A percentile compares a stretch with the other conserved stretches of the same genome.
Conservation (phyloP, 1,140 invertebrate genomes). For the Aphaenogaster rudis region DNA sequence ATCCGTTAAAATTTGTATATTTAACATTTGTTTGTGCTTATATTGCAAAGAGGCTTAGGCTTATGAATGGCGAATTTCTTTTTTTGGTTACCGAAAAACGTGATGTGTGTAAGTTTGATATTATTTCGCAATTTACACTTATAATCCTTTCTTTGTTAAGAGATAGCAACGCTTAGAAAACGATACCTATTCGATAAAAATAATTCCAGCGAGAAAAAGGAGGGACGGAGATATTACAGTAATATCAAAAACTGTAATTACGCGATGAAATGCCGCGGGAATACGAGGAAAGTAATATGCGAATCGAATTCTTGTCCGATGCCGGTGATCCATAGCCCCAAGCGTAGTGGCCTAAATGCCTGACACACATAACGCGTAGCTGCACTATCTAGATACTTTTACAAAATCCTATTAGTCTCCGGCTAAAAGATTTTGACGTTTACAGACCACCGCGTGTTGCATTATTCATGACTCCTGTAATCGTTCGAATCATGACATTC, state of each 20-base stretch:
- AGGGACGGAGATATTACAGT: not conserved
- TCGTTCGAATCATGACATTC: not conserved
- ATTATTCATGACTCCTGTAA: conserved; percentile 1
- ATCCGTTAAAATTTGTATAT: no score
- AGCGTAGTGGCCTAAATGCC: conserved; percentile 62
- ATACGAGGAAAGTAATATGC: conserved; percentile 1
- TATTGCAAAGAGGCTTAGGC: no score
- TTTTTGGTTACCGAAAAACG: no score
- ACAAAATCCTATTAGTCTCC: not conserved
- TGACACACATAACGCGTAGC: conserved; percentile 49
- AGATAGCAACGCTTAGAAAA: not conserved
- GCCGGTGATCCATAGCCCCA: conserved; percentile 51
- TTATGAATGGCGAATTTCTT: no score
- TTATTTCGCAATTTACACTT: no score
- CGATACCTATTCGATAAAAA: not conserved
- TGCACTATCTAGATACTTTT: conserved; percentile 22
- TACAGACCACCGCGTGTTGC: not conserved
- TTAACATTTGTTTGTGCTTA: no score
- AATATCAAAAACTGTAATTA: not conserved
- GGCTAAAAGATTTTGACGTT: not conserved
- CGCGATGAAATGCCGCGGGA: not conserved
- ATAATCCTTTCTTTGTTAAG: no score
- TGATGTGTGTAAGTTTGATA: no score
- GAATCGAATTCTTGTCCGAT: conserved; percentile 43
- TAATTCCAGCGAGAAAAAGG: not conserved